phyloP scores from a whole-genome alignment of 2,888 invertebrate species.

The Aricia artaxerxes region DNA sequence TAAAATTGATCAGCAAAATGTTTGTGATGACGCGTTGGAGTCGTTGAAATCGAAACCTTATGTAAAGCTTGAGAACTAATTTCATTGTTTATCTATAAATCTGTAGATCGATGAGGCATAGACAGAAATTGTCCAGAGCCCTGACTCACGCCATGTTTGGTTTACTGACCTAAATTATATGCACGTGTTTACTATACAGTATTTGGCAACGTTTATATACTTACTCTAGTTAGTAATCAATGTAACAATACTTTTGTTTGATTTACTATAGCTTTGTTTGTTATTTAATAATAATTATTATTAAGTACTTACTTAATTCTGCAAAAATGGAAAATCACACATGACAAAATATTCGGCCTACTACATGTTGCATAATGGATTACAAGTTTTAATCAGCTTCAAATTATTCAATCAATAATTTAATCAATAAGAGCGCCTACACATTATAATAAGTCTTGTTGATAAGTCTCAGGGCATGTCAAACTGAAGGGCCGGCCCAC shows the following conservation, averaged over 20 bases:
- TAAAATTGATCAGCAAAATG: background rate
- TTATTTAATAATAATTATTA: background rate
- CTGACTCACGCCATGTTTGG: conserved; percentile 26
- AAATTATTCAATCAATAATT: conserved; percentile 13
- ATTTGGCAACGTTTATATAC: conserved; percentile 20
- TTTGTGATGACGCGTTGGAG: background rate
- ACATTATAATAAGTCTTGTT: conserved; percentile 23
- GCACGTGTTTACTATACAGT: conserved; percentile 24
- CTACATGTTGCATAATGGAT: background rate
- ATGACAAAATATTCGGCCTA: background rate
- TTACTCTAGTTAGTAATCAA: background rate
- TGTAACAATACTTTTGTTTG: background rate
- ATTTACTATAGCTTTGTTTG: background rate
- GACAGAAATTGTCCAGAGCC: conserved; percentile 26
- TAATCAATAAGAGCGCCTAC: conserved; percentile 19
- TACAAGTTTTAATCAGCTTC: background rate
- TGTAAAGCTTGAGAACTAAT: background rate
- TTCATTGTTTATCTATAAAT: conserved; percentile 7
- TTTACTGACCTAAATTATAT: conserved; percentile 21
- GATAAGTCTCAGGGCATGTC: conserved; percentile 3
- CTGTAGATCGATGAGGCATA: background rate
- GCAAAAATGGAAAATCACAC: background rate
- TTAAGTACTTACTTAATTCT: background rate
- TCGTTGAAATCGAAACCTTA: background rate
- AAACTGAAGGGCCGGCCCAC: conserved; percentile 17